Evolutionary conservation across 1,140 invertebrate genomes (phyloP), one percentile per base, ranked within the genome.

Genomic region (Zelostemma sp.): DNA sequence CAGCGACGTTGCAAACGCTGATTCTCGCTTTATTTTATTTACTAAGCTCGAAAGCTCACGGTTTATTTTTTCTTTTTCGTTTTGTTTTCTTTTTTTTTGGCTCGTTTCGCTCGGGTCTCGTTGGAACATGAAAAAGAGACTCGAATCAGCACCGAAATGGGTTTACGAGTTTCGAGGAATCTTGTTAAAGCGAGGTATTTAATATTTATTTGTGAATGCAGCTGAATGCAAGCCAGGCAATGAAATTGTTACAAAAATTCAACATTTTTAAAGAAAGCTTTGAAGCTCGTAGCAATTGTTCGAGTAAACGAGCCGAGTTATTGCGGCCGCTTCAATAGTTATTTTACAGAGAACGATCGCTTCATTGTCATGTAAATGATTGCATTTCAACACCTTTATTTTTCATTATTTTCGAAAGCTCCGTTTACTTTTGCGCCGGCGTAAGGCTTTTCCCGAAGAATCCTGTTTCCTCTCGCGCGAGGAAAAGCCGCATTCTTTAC

Each of bases 91-190:
- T 56, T 54, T 54, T 43, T 59, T 40, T 49, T 51, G 46, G 46
- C 43, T 21, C 33, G 15, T n/a, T 51, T 51, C 45, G 25, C 43
- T 58, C 18, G 40, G 38, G 54, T 18, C 33, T 51, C 57, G 68
- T 58, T 60, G 63, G 50, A 61, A 67, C 64, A 64, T 65, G 61
- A 50, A 62, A 38, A 21, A 28, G 53, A 14, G 12, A 15, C 14
- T 16, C 40, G 40, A 16, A 43, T 8, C 40, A 14, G 14, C 33
- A 5, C 16, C 54, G 56, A 54, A 58, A 56, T 67, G 64, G 25
- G 56, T 72, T 79, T 79, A 79, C 74, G 80, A 79, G 76, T 84
- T 84, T 84, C 82, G 80, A 53, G 81, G 76, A 73, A 69, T 80
- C 80, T 80, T 68, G 50, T 74, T 69, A 69, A 79, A 81, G 3